These are phyloP conservation scores for Dolomedes plantarius DNA, from an alignment of 2,888 invertebrate species.

Conservation along the genomic window DNA sequence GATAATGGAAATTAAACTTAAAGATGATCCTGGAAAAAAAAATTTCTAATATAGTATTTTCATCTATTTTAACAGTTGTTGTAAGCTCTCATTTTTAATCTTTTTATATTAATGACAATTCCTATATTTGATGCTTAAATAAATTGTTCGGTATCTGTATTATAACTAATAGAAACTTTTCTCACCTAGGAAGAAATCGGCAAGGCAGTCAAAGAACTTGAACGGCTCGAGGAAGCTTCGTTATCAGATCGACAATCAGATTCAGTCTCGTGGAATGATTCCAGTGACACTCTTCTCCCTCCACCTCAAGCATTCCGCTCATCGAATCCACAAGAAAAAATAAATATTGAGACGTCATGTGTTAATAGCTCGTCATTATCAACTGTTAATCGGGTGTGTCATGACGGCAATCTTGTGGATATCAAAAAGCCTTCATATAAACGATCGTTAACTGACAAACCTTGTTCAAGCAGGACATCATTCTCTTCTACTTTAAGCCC, in stretches of 20 bases:
- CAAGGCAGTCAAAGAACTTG: conserved; percentile 51
- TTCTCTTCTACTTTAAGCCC: conserved; percentile 42
- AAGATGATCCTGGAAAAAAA: no score
- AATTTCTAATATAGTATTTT: no score
- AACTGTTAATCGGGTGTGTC: conserved; percentile 54
- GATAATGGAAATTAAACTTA: no score
- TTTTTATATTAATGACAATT: no score
- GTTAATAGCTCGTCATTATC: neutral
- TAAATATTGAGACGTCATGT: neutral
- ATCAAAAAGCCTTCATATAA: conserved; percentile 16
- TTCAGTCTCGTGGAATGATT: neutral
- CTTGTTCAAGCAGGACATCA: conserved; percentile 1
- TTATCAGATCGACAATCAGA: neutral
- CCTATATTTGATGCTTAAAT: no score
- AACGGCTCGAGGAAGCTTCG: conserved; percentile 32
- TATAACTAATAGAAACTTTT: neutral
- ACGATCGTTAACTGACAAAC: neutral
- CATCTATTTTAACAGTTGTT: no score
- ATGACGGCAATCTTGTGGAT: conserved; percentile 50
- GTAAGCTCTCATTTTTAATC: no score
- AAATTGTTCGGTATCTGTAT: no score
- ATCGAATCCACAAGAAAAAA: neutral
- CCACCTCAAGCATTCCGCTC: conserved; percentile 46
- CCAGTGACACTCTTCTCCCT: conserved; percentile 27
- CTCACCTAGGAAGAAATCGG: conserved; percentile 65